These are phyloP conservation scores for Eledona agricola DNA, from an alignment of 2,888 invertebrate species.

Conservation along the genomic window DNA sequence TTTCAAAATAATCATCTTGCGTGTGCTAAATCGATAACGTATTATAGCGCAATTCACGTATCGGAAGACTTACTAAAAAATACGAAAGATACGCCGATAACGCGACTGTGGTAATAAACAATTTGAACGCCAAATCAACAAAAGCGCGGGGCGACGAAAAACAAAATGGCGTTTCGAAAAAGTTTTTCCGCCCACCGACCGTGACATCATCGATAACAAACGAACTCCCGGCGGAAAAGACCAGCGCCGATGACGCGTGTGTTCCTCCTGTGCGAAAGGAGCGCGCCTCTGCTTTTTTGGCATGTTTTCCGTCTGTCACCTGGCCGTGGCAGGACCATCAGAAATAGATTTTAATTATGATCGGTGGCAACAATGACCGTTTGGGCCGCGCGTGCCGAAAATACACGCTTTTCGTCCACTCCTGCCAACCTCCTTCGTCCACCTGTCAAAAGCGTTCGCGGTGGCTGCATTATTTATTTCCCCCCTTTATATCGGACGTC, in stretches of 20 bases:
- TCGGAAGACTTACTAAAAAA: no score
- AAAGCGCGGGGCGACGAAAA: no score
- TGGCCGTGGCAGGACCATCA: no score
- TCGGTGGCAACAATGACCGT: slow-evolving; percentile 7
- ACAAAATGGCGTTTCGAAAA: no score
- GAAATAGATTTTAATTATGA: slow-evolving; percentile 5
- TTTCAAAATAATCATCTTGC: no score
- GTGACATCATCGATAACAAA: slow-evolving; percentile 12
- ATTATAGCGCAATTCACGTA: no score
- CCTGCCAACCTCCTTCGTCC: background rate
- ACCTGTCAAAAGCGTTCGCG: background rate
- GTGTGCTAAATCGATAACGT: no score
- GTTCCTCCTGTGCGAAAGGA: background rate
- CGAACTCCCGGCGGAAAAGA: background rate
- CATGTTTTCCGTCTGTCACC: slow-evolving; percentile 6
- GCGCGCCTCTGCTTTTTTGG: slow-evolving; percentile 1
- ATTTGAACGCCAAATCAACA: background rate
- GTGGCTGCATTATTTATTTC: slow-evolving; percentile 1
- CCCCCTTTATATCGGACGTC: background rate
- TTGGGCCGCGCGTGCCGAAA: slow-evolving; percentile 5
- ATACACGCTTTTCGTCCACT: slow-evolving; percentile 4
- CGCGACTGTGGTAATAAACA: no score
- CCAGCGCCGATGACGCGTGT: background rate
- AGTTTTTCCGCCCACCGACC: background rate
- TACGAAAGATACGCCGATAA: no score